A percentile compares a stretch with the other conserved stretches of the same genome.
These are phyloP conservation scores for Phortica variegata DNA, from an alignment of 1,140 invertebrate genomes.

Conservation along the genomic window DNA sequence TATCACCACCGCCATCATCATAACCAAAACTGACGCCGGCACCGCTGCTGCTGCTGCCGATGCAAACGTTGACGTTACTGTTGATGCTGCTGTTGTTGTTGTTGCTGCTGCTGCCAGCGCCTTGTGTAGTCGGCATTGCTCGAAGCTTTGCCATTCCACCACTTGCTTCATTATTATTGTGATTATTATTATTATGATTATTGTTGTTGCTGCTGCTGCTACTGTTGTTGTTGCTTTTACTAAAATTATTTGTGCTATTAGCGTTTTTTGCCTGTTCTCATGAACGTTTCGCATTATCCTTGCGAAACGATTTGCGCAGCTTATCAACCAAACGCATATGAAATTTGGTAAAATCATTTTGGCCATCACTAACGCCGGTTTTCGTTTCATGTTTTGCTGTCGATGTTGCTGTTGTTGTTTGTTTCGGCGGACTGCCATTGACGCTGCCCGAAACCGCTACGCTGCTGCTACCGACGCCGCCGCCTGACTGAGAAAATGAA, in stretches of 20 bases:
- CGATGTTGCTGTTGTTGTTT: slow-evolving; percentile 63
- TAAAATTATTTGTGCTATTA: slow-evolving; percentile 19
- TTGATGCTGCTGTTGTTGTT: background rate
- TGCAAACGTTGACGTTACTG: slow-evolving; percentile 4
- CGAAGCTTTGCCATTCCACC: slow-evolving; percentile 20
- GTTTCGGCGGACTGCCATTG: slow-evolving; percentile 57
- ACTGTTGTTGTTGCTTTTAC: slow-evolving; percentile 20
- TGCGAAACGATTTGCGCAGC: slow-evolving; percentile 73
- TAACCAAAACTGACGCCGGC: too few species aligned
- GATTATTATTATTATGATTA: slow-evolving; percentile 15
- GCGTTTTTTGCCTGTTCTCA: slow-evolving; percentile 36
- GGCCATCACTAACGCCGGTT: slow-evolving; percentile 32
- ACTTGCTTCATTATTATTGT: slow-evolving; percentile 8
- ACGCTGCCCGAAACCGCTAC: too few species aligned
- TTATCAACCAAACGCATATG: slow-evolving; percentile 82
- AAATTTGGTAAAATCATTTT: slow-evolving; percentile 77
- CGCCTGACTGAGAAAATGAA: slow-evolving; percentile 60
- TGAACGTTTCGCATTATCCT: slow-evolving; percentile 62
- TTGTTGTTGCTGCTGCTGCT: slow-evolving; percentile 6
- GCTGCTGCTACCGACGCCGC: slow-evolving; percentile 9
- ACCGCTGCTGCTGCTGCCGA: slow-evolving; percentile 6
- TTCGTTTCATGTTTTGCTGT: slow-evolving; percentile 62
- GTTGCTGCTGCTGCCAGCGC: slow-evolving; percentile 8
- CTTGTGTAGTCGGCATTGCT: slow-evolving; percentile 17
- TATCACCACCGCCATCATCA: too few species aligned